Evolutionary conservation across 2,888 invertebrate species (phyloP).

Genomic region (Liposcelis brunnea): DNA sequence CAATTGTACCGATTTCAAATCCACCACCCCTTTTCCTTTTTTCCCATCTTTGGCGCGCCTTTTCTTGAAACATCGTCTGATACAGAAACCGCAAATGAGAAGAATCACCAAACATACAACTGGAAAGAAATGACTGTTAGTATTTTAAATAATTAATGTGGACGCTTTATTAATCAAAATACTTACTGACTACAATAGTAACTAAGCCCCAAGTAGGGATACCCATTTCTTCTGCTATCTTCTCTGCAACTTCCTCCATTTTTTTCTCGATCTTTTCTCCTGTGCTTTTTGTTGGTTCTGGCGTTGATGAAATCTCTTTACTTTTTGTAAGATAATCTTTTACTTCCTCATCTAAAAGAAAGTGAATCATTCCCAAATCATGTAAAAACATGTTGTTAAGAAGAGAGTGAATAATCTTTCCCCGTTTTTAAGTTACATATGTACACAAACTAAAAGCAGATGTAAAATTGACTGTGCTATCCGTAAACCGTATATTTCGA

Average conservation of each 20-base stretch:
- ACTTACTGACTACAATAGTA: slow-evolving; percentile 62
- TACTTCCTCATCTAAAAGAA: no score
- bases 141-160: background rate
- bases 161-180: background rate
- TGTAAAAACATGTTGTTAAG: no score
- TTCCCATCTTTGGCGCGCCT: slow-evolving; percentile 86
- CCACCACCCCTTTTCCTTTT: slow-evolving; percentile 83
- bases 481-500: no score
- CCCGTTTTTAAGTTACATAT: no score
- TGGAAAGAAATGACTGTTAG: slow-evolving; percentile 10
- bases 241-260: slow-evolving; percentile 38
- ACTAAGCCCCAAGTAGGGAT: slow-evolving; percentile 73
- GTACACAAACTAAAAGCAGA: no score
- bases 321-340: background rate
- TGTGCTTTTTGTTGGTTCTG: slow-evolving; percentile 19
- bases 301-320: slow-evolving; percentile 11
- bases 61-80: slow-evolving; percentile 81
- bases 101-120: slow-evolving; percentile 55
- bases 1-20: slow-evolving; percentile 90
- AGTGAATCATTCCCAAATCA: no score
- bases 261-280: slow-evolving; percentile 29
- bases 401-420: no score
- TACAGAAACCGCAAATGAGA: slow-evolving; percentile 79
- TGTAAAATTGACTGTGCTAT: no score
- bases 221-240: slow-evolving; percentile 51